Base-by-base conservation (phyloP, 2,888 invertebrate genomes). In the Belgica antarctica region DNA sequence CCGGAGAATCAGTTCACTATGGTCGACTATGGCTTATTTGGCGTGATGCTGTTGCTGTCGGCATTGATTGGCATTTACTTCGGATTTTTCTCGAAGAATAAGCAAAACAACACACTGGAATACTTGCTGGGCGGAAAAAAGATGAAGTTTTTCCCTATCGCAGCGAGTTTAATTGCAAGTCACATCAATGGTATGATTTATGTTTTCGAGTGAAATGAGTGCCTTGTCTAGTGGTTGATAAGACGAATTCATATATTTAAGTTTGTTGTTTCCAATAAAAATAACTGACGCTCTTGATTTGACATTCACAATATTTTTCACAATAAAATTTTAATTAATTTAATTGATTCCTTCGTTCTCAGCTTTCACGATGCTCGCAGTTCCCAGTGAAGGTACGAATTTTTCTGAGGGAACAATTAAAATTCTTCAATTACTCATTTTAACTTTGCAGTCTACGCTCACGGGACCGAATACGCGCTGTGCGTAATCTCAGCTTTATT, bases 341-440 rank as follows among this genome's bases (percentile, higher is more conserved):
- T n/a, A n/a, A n/a, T n/a, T n/a, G n/a, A n/a, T n/a, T n/a, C n/a
- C n/a, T n/a, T n/a, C n/a, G n/a, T n/a, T n/a, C n/a, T n/a, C n/a
- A n/a, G n/a, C n/a, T n/a, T 86, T 90, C 59, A 89, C 89, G 0
- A 78, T 90, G 7, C 81, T 91, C 7, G 90, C 88, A 0, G 84
- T 88, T 5, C 90, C 90, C 0, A 85, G 89, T 0, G 90, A 90
- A 76, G n/a, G n/a, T n/a, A n/a, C n/a, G n/a, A n/a, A n/a, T n/a
- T n/a, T n/a, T n/a, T n/a, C n/a, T n/a, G n/a, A n/a, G n/a, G n/a
- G n/a, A n/a, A n/a, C n/a, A n/a, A n/a, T n/a, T n/a, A n/a, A n/a
- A n/a, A n/a, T n/a, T n/a, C n/a, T n/a, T n/a, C n/a, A n/a, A n/a
- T n/a, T n/a, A n/a, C n/a, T n/a, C n/a, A n/a, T n/a, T n/a, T n/a